Base-by-base conservation (phyloP, 2,113 vertebrate genomes). In the Mellivora capensis region DNA sequence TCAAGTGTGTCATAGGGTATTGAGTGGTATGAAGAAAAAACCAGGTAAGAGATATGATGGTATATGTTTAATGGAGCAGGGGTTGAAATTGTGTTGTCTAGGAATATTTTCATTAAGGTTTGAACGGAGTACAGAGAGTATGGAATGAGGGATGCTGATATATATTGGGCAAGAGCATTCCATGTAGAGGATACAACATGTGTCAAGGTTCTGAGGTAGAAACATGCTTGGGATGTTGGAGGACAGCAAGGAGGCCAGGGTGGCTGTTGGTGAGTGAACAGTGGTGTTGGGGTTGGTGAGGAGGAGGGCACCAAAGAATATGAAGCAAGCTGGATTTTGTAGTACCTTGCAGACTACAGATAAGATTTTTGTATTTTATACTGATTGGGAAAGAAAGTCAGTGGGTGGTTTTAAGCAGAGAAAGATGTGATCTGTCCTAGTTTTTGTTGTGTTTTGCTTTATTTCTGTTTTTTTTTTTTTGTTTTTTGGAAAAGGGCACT, bases 101-200 rank as follows among this genome's bases (percentile, higher is more conserved):
- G 74, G 74, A 90, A 62, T 91, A 88, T 88, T 95, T 20, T 95
- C 72, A 74, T 81, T 85, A 95, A 64, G 42, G 37, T 59, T 91
- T 87, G 76, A 87, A 18, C 14, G 84, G 57, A 92, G 67, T 85
- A 52, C 7, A 57, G 39, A 15, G 54, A 64, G 12, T 81, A 37
- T 90, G 42, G 47, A 82, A 37, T 44, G 57, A 86, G 37, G n/a
- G 20, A 42, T 42, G 9, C 14, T 74, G 54, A 89, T 31, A 7
- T 81, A 37, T 91, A 39, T 29, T 49, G 34, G 14, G 25, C 25
- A 93, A 42, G 44, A 77, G 27, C 47, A 64, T 54, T 52, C n/a
- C 47, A 67, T 37, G 27, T 74, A 84, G 39, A 80, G 64, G 31
- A 79, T 42, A n/a, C 15, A 79, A 7, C 31, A 52, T 67, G 9